Evolutionary conservation across 2,888 invertebrate genomes (phyloP), one percentile per base, ranked within the genome.

Genomic region (Zeuzera pyrina): DNA sequence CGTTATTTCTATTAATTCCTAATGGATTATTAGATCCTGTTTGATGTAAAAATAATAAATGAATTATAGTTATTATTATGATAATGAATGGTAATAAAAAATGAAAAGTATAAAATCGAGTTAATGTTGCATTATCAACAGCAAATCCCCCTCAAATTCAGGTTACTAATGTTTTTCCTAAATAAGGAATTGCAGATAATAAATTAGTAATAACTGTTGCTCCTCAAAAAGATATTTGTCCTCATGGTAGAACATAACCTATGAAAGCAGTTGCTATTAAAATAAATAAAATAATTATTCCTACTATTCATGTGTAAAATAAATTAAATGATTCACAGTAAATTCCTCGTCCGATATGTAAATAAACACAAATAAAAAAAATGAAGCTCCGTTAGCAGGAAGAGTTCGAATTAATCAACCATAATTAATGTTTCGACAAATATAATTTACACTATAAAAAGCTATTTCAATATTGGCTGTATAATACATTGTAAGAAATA

Each of bases 211-310:
- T 91, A n/a, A 92, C 90, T 22, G 91, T 91, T 0, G 91, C 91
- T 1, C 90, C 91, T 86, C 91, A 92, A 63, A 90, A 92, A 1
- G 91, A 91, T 86, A 92, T 92, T 89, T 92, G 91, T 4, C 91
- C 91, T 71, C 91, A 91, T 1, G 91, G 91, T 52, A 91, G 42
- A 0, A 92, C 90, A 79, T 93, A 93, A 0, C 91, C 92, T 84
- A 92, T 74, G 65, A 93, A 93, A 12, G 90, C 90, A 29, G 90
- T 89, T 55, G 71, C 87, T 87, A 92, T 92, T 41, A 86, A 66
- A 62, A 88, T 31, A 49, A 92, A 86, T 69, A 91, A 63, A 60
- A 92, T 85, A 37, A 88, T 71, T 30, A 89, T 73, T 31, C 91
- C 91, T 1, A 86, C 48, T 51, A 84, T 58, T 89, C 92, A 92